Evolutionary conservation across 2,888 invertebrate species (phyloP), one percentile per base, ranked within the genome.

Genomic region (Ochropacha duplaris): DNA sequence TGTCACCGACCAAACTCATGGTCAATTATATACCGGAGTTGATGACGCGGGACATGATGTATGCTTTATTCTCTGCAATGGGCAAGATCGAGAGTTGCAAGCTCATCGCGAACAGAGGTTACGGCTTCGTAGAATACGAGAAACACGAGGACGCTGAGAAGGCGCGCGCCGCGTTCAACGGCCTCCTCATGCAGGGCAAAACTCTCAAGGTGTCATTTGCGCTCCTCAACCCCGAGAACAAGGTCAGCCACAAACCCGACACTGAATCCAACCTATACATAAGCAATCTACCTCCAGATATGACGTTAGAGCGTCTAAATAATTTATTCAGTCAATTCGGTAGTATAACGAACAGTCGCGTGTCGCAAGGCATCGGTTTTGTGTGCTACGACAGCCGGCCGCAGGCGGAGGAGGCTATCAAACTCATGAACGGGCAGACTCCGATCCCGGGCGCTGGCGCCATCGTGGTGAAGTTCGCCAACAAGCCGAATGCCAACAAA

Each of bases 1-100:
- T 93, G 93, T 93, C 93, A 87, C 90, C 92, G 78, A 93, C 93
- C 77, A 93, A 93, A 84, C 92, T 93, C 87, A 93, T 93, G 93
- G 93, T 93, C 79, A 93, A 93, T 86, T 93, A 93, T 79, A 93
- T 93, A 71, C 93, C 93, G 56, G 93, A 93, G 78, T 71, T 92
- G 83, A 93, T 93, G 93, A 93, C 92, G 81, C 89, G 92, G 66
- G 93, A 93, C 68, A 93, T 92, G 92, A 93, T 93, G 93, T 93
- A 92, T 76, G 92, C 93, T 70, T 83, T 93, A 66, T 93, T 93
- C 83, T 92, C 93, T 54, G 93, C 93, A 39, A 92, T 92, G 90
- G 93, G 93, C 64, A 92, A 92, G 73, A 93, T 93, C 64, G 93
- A 92, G 74, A 92, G 93, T 71, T 93, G 93, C 73, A 93, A 93